phyloP scores from a whole-genome alignment of 2,888 invertebrate species.

The Agrochola macilenta region DNA sequence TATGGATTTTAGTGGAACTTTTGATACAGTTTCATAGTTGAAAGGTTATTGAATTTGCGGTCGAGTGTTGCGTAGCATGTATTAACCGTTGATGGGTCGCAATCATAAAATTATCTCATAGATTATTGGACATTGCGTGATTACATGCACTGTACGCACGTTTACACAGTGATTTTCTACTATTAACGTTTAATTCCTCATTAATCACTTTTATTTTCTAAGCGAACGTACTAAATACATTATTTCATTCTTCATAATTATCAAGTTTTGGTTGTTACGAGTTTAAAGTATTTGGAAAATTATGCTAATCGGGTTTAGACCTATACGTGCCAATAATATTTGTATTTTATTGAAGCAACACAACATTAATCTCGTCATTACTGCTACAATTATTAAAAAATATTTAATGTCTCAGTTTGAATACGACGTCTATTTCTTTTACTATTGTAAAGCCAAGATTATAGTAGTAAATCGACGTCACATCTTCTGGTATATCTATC shows the following conservation, averaged over 20 bases:
- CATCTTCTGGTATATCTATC: neutral
- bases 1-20: conserved; percentile 17
- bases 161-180: conserved; percentile 52
- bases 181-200: conserved; percentile 48
- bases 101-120: conserved; percentile 51
- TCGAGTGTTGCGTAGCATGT: neutral
- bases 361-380: neutral
- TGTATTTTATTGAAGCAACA: neutral
- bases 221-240: conserved; percentile 15
- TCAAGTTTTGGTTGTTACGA: conserved; percentile 28
- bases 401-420: neutral
- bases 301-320: neutral
- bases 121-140: conserved; percentile 56
- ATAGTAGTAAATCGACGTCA: too few relatives aligned
- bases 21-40: conserved; percentile 8
- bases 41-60: conserved; percentile 12
- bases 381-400: neutral
- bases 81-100: conserved; percentile 18
- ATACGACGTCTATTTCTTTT: neutral
- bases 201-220: conserved; percentile 55
- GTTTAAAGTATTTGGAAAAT: conserved; percentile 15
- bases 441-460: neutral
- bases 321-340: neutral
- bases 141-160: conserved; percentile 33
- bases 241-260: conserved; percentile 37